Evolutionary conservation across 2,113 vertebrate species (phyloP), one percentile per base, ranked within the genome.

Genomic region (Bothrops jararaca): DNA sequence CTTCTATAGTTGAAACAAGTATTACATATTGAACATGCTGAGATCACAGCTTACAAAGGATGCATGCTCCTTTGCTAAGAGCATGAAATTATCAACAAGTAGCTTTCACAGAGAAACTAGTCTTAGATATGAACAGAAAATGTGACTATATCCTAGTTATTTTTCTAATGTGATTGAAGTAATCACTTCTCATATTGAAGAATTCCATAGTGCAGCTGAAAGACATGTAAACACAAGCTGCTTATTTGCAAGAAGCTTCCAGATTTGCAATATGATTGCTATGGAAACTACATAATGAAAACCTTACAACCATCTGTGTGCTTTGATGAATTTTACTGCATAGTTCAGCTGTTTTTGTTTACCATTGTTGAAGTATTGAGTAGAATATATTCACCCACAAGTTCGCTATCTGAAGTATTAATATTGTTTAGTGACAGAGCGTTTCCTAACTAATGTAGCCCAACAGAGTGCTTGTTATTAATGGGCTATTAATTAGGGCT

Each of bases 261-360:
- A 98, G 98, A 97, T 98, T 98, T 97, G 96, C 97, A 97, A 93
- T 98, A 97, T 97, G 97, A 98, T 98, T 98, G 97, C 98, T 98
- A 98, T 98, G 98, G 98, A 97, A 98, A 98, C 98, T 96, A 97
- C 97, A 97, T 97, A 98, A 97, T 98, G 97, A 98, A 98, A 98
- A 97, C 95, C 96, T 94, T 97, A 97, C 95, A 98, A 96, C 98
- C 98, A 98, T 98, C 98, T 98, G 98, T 97, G 97, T 97, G 95
- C 95, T 94, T 97, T 98, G 97, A 96, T 97, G 95, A 96, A 97
- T 97, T 97, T 95, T 97, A 95, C 96, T 96, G 96, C 96, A 97
- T 97, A 97, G 96, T 95, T 97, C 96, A 97, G 95, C 97, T 98
- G 96, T 92, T 98, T 98, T 97, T 98, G 97, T 98, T 98, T 98